Percentiles rank a stretch among this genome's conserved stretches.
Conservation (phyloP, 2,888 invertebrate genomes). For the Hypsopygia costalis region DNA sequence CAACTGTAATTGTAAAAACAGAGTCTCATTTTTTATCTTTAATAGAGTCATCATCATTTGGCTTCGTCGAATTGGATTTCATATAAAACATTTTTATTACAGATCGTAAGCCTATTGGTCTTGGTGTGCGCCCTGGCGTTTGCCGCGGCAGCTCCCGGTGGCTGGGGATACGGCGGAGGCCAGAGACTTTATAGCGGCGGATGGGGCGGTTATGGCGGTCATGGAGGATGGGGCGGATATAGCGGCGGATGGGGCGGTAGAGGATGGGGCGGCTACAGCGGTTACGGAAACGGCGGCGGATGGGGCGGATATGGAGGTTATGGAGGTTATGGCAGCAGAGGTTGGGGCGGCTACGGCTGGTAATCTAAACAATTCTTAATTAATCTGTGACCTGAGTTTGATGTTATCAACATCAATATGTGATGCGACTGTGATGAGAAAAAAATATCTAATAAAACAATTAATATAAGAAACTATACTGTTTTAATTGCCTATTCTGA, state of each 20-base stretch:
- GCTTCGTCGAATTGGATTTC: too few species aligned
- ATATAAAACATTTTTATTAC: too few species aligned
- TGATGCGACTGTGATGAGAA: background rate
- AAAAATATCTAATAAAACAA: background rate
- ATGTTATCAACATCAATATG: background rate
- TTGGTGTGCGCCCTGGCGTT: slow-evolving; percentile 5
- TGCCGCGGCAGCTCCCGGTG: slow-evolving; percentile 6
- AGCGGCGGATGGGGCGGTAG: slow-evolving; percentile 17
- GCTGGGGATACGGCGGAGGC: slow-evolving; percentile 1
- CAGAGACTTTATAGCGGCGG: slow-evolving; percentile 10
- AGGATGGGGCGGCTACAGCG: slow-evolving; percentile 16
- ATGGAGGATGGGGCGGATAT: slow-evolving; percentile 17
- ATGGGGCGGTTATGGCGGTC: slow-evolving; percentile 15
- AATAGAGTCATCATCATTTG: too few species aligned
- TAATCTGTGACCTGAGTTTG: background rate
- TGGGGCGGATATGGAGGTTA: slow-evolving; percentile 16
- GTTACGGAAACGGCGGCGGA: slow-evolving; percentile 14
- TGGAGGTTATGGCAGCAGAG: slow-evolving; percentile 20
- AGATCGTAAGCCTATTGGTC: slow-evolving; percentile 6
- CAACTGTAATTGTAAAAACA: too few species aligned
- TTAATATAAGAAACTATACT: too few species aligned
- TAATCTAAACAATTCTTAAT: background rate
- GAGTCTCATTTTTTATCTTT: too few species aligned
- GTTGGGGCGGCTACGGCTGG: slow-evolving; percentile 11
- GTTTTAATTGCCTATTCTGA: too few species aligned